These are phyloP conservation scores for Trichopria drosophilae DNA, from an alignment of 2,888 invertebrate genomes.

Conservation along the genomic window DNA sequence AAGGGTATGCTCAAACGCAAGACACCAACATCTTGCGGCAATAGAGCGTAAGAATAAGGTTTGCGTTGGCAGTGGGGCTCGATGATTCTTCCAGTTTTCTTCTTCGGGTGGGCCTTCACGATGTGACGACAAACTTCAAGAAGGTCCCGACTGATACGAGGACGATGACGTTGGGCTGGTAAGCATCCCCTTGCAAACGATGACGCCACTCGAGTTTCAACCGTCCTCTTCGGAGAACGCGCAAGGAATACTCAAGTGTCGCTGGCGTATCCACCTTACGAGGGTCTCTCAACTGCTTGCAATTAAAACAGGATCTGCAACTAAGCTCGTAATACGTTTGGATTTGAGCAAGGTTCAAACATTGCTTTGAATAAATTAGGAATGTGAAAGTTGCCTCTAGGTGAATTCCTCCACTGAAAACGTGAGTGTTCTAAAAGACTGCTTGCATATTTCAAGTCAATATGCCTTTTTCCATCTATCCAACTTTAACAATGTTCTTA, in stretches of 20 bases:
- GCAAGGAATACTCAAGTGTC: slow-evolving; percentile 50
- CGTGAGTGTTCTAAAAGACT: no score
- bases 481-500: no score
- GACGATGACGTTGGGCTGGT: slow-evolving; percentile 46
- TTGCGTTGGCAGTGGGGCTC: slow-evolving; percentile 46
- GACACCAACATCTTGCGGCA: slow-evolving; percentile 50
- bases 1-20: slow-evolving; percentile 35
- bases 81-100: slow-evolving; percentile 43
- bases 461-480: no score
- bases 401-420: no score
- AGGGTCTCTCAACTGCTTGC: slow-evolving; percentile 43
- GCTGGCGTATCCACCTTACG: slow-evolving; percentile 47
- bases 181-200: slow-evolving; percentile 52
- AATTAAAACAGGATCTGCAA: slow-evolving; percentile 24
- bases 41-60: slow-evolving; percentile 59
- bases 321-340: slow-evolving; percentile 31
- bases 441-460: no score
- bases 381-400: slow-evolving; percentile 28
- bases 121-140: slow-evolving; percentile 36
- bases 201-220: slow-evolving; percentile 51
- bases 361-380: no score
- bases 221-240: slow-evolving; percentile 34
- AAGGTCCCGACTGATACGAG: slow-evolving; percentile 32
- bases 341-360: no score
- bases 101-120: slow-evolving; percentile 38